These are phyloP conservation scores for Carduelis carduelis DNA, from an alignment of 2,797 vertebrate species.

Conservation along the genomic window DNA sequence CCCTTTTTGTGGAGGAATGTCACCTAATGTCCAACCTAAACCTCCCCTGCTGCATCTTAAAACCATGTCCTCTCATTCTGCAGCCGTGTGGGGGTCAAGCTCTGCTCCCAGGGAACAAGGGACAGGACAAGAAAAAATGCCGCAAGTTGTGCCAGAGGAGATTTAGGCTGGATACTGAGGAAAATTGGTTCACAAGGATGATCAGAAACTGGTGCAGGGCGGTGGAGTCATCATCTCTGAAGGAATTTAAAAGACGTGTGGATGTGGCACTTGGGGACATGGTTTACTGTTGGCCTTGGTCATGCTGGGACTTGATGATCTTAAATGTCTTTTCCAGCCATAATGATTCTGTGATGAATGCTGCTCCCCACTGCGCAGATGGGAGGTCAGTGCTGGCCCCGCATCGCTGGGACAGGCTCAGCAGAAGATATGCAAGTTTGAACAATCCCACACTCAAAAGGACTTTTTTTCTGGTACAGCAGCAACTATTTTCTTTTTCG, in stretches of 20 bases:
- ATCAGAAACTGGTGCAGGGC: background rate
- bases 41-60: background rate
- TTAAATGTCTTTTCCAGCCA: background rate
- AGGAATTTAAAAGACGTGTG: background rate
- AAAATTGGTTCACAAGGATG: background rate
- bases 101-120: background rate
- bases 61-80: fast-evolving
- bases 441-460: background rate
- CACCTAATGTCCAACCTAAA: background rate
- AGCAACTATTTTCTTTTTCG: background rate
- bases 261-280: background rate
- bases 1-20: background rate
- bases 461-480: background rate
- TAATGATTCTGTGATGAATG: background rate
- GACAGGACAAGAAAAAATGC: background rate
- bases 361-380: background rate
- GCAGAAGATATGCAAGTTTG: background rate
- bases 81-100: background rate
- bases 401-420: fast-evolving
- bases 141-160: background rate
- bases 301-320: background rate
- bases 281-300: background rate
- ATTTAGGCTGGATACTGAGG: background rate
- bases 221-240: background rate
- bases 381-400: fast-evolving